These are phyloP conservation scores for Cylindroiulus punctatus DNA, from an alignment of 2,888 invertebrate genomes.

Conservation along the genomic window DNA sequence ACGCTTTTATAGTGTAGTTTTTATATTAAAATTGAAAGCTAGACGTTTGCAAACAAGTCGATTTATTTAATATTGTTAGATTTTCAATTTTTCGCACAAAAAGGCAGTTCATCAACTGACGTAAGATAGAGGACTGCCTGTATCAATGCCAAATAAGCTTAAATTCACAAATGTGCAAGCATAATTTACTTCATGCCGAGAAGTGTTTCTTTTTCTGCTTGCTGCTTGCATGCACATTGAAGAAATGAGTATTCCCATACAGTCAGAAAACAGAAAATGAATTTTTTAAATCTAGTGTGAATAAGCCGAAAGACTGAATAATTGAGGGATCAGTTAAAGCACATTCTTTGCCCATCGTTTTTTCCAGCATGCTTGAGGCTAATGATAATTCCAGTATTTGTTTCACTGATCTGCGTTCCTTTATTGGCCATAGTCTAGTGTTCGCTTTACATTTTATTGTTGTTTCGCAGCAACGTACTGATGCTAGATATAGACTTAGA, in stretches of 20 bases:
- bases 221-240: not conserved
- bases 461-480: not conserved
- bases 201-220: not conserved
- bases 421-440: not conserved
- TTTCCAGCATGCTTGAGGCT: not conserved
- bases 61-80: not conserved
- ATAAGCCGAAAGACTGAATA: not conserved
- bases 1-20: not conserved
- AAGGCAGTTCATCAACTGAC: not conserved
- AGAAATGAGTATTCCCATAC: not conserved
- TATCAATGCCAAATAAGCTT: not conserved
- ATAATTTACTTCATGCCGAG: not conserved
- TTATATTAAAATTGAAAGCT: not conserved
- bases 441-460: slow-evolving; percentile 22
- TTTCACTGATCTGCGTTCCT: not conserved
- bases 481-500: slow-evolving; percentile 9
- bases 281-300: not conserved
- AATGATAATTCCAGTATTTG: not conserved
- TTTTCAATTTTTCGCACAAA: not conserved
- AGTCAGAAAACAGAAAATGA: not conserved
- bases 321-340: not conserved
- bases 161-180: not conserved
- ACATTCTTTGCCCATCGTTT: not conserved
- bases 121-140: not conserved
- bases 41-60: not conserved